Evolutionary conservation across 2,888 invertebrate species (phyloP).

Genomic region (Chymomyza caudatula): DNA sequence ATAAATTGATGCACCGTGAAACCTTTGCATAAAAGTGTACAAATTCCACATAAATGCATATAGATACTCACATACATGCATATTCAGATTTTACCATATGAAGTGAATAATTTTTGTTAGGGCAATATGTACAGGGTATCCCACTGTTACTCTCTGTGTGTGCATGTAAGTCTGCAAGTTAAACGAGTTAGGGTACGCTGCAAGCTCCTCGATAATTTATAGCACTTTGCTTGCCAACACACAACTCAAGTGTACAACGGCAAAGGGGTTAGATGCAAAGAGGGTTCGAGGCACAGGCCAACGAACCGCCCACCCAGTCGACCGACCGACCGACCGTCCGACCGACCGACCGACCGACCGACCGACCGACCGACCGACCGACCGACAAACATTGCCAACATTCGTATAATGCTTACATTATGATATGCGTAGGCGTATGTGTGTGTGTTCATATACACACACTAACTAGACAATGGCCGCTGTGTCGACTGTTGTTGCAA

Average conservation of each 20-base stretch:
- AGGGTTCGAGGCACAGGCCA: neutral
- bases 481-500: neutral
- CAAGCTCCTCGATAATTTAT: conserved; percentile 67
- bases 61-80: neutral
- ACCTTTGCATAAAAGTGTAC: neutral
- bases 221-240: conserved; percentile 51
- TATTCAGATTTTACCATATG: neutral
- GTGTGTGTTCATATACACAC: neutral
- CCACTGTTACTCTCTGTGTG: neutral
- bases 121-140: neutral
- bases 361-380: too few relatives aligned
- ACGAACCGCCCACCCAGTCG: conserved; percentile 6
- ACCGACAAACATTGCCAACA: conserved; percentile 34
- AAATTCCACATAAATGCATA: neutral
- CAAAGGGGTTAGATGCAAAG: conserved; percentile 3
- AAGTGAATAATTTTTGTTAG: neutral
- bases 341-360: neutral
- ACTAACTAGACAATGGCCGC: conserved; percentile 21
- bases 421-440: neutral
- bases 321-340: conserved; percentile 29
- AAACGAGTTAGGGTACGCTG: conserved; percentile 24
- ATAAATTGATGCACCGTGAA: neutral
- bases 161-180: neutral
- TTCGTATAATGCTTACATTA: neutral
- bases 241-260: conserved; percentile 30